Evolutionary conservation across 2,113 vertebrate genomes (phyloP), one percentile per base, ranked within the genome.

Genomic region (Agelaius tricolor): DNA sequence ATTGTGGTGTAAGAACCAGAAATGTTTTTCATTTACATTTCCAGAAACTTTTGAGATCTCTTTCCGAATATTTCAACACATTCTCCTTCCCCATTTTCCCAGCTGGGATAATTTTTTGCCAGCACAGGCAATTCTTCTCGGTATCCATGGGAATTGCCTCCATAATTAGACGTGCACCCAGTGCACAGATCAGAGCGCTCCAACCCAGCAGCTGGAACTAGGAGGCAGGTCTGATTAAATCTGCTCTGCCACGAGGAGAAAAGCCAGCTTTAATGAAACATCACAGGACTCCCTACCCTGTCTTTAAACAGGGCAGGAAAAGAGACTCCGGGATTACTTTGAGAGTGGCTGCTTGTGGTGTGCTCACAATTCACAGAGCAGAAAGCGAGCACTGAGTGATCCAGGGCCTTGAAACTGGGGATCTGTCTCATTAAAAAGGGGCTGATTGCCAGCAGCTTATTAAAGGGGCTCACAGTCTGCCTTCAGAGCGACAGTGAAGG

Each of bases 121-220:
- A 51, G 93, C 47, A 88, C 88, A 94, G 87, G 79, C 93, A 92
- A 90, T 97, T 96, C 96, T 97, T 96, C 89, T 96, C 33, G 82
- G 96, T 97, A 95, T 96, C 97, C 96, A 96, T 95, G 97, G 93
- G 96, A 96, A 98, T 97, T 94, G 97, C 96, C 96, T 96, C 93
- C 94, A 22, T 97, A 98, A 97, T 97, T 97, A 97, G 94, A 87
- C 58, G 90, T 87, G 95, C 97, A 97, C 94, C 96, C 97, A 96
- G 94, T 54, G 93, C 93, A 96, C 91, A 96, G 93, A 97, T 96
- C 90, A 95, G 88, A 97, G 96, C n/a, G 43, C 85, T 97, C 96
- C 81, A 94, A 84, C 92, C 97, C 96, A 89, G 97, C 96, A 96
- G 96, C 96, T 89, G 97, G 95, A 96, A 94, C 97, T 96, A 52